Percentiles rank a stretch among this genome's conserved stretches.
Evolutionary conservation across 2,113 vertebrate species (phyloP).

Genomic region (Ailurus styani): DNA sequence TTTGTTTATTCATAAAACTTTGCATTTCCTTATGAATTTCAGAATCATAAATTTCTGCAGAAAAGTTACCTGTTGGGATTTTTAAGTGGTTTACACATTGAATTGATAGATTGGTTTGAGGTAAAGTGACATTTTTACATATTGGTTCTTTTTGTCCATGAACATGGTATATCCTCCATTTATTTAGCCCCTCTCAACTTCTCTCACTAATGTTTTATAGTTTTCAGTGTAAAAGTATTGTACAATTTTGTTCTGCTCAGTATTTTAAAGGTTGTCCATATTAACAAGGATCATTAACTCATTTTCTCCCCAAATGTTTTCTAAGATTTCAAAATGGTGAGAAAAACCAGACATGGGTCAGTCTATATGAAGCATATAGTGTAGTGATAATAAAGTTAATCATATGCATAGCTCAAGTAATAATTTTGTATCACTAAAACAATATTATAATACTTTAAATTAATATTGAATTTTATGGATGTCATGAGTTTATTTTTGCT

Average conservation of each 20-base stretch:
- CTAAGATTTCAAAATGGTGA: background rate
- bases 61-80: background rate
- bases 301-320: background rate
- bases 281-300: background rate
- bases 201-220: background rate
- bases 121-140: background rate
- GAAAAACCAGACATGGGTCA: background rate
- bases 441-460: background rate
- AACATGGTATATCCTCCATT: background rate
- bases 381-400: background rate
- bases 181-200: background rate
- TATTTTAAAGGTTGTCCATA: background rate
- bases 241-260: background rate
- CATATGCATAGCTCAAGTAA: background rate
- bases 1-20: background rate
- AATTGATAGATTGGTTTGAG: background rate
- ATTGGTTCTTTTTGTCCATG: background rate
- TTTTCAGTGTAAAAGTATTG: background rate
- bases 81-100: background rate
- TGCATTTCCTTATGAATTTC: background rate
- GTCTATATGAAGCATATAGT: background rate
- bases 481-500: background rate
- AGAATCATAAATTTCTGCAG: background rate
- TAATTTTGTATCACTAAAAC: background rate
- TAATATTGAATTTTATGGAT: background rate